phyloP scores from a whole-genome alignment of 2,888 invertebrate species.

The Drosophila stalkeri region DNA sequence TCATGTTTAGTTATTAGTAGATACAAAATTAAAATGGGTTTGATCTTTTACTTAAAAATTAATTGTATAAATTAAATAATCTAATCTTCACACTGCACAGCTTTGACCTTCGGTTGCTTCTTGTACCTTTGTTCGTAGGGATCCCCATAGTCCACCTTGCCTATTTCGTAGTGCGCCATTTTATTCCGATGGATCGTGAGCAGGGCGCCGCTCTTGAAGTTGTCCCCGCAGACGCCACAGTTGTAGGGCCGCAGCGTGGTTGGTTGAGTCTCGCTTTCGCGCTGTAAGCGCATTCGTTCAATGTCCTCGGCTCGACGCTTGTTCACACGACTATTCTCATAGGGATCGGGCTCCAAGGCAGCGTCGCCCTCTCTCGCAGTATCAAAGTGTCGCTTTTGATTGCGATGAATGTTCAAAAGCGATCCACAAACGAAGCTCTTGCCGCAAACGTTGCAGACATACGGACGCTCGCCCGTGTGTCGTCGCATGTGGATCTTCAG shows the following conservation, averaged over 20 bases:
- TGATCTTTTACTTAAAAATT: too few species aligned
- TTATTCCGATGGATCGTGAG: conserved; percentile 68
- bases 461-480: conserved; percentile 89
- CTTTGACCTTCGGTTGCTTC: conserved; percentile 16
- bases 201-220: conserved; percentile 61
- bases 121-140: conserved; percentile 52
- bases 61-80: neutral
- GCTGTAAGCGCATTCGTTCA: conserved; percentile 49
- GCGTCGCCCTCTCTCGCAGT: neutral
- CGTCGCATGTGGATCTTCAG: conserved; percentile 89
- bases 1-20: neutral
- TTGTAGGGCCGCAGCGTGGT: conserved; percentile 40
- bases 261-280: conserved; percentile 19
- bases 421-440: conserved; percentile 89
- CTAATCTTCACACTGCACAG: conserved; percentile 19
- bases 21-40: too few species aligned
- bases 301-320: conserved; percentile 62
- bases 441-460: conserved; percentile 89
- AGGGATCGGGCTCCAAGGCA: conserved; percentile 71
- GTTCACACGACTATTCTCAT: conserved; percentile 79
- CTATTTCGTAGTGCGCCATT: conserved; percentile 58
- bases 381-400: conserved; percentile 87
- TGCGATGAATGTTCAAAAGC: conserved; percentile 88
- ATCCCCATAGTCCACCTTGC: conserved; percentile 57
- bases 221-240: conserved; percentile 56